Evolutionary conservation across 2,797 vertebrate species (phyloP).

Genomic region (Spheniscus humboldti): DNA sequence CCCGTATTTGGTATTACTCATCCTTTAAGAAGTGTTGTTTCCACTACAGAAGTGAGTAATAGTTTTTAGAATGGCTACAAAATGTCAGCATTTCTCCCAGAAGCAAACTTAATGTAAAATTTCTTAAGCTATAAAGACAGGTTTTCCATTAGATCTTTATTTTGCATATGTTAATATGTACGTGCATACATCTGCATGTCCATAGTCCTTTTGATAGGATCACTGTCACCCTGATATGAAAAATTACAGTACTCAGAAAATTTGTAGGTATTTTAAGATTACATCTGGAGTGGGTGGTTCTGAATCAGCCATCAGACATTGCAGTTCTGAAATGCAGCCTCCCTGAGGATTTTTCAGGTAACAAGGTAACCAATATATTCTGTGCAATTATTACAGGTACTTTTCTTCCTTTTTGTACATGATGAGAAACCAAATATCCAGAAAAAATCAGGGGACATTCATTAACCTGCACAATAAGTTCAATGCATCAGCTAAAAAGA

Average conservation of each 20-base stretch:
- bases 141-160: not conserved
- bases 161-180: not conserved
- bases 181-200: not conserved
- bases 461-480: not conserved
- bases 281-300: not conserved
- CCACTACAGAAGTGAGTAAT: not conserved
- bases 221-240: not conserved
- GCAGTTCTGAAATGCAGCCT: constrained; percentile 22
- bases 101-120: not conserved
- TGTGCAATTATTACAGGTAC: constrained; percentile 4
- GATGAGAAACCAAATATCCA: not conserved
- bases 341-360: constrained; percentile 7
- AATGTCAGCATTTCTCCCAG: not conserved
- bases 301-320: constrained; percentile 15
- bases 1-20: not conserved
- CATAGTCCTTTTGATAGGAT: not conserved
- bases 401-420: not conserved
- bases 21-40: not conserved
- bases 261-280: not conserved
- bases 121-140: not conserved
- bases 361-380: not conserved
- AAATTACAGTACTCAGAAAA: not conserved
- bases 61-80: not conserved
- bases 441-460: not conserved
- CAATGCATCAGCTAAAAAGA: not conserved